Evolutionary conservation across 1,140 invertebrate species (phyloP).

Genomic region (Aleiodes sp.): DNA sequence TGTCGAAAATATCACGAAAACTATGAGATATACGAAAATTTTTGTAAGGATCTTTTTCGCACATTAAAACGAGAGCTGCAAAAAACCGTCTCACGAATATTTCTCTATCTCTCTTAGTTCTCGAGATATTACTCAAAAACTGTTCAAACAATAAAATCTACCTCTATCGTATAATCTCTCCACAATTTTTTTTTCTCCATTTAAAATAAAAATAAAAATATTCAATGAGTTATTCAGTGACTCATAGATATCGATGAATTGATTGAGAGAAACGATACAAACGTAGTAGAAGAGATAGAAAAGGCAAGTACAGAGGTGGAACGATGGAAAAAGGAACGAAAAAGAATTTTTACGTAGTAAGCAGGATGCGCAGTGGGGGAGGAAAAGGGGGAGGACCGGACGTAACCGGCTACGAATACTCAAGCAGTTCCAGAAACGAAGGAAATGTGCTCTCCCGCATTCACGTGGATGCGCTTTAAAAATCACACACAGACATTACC

Average conservation of each 20-base stretch:
- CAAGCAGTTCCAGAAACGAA: conserved; percentile 60
- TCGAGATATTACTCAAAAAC: too few relatives aligned
- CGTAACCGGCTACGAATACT: conserved; percentile 50
- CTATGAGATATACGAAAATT: too few relatives aligned
- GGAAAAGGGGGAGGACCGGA: too few relatives aligned
- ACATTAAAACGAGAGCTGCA: too few relatives aligned
- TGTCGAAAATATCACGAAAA: too few relatives aligned
- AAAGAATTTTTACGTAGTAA: conserved; percentile 35
- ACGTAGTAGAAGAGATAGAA: conserved; percentile 9
- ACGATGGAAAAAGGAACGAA: not conserved
- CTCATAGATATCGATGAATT: not conserved
- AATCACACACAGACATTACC: too few relatives aligned
- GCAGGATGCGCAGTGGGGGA: conserved; percentile 34
- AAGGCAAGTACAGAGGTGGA: conserved; percentile 10
- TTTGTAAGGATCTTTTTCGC: too few relatives aligned
- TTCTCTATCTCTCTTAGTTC: too few relatives aligned
- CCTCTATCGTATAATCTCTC: too few relatives aligned
- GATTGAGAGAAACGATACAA: not conserved
- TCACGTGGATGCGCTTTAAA: conserved; percentile 12
- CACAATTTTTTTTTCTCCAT: too few relatives aligned
- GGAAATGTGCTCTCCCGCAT: conserved; percentile 48
- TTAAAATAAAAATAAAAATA: conserved; percentile 2
- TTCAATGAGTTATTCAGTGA: not conserved
- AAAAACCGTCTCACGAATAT: too few relatives aligned
- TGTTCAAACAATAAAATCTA: too few relatives aligned